phyloP scores from a whole-genome alignment of 2,113 vertebrate species.

The Rhodinocichla rosea region DNA sequence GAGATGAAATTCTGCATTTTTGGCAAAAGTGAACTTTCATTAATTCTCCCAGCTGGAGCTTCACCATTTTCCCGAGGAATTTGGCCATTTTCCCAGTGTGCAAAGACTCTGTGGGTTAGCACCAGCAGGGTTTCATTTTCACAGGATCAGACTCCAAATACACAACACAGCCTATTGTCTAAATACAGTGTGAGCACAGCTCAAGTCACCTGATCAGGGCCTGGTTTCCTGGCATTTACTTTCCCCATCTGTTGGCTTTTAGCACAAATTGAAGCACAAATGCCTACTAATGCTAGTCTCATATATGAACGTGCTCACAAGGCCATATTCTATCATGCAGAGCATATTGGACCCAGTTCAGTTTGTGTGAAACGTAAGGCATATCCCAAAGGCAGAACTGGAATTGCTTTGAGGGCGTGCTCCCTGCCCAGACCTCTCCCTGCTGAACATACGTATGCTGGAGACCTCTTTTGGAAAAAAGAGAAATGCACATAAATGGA shows the following conservation, averaged over 20 bases:
- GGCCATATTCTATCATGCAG: constrained; percentile 10
- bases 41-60: constrained; percentile 56
- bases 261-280: not conserved
- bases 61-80: constrained; percentile 61
- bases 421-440: constrained; percentile 1
- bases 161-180: constrained; percentile 20
- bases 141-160: constrained; percentile 45
- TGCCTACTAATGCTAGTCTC: constrained; percentile 22
- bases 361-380: not conserved
- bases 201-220: constrained; percentile 37
- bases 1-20: constrained; percentile 26
- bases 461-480: not conserved
- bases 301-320: constrained; percentile 14
- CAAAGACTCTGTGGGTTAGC: constrained; percentile 52
- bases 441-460: not conserved
- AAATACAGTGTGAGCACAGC: constrained; percentile 32
- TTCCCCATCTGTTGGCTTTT: constrained; percentile 61
- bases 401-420: not conserved
- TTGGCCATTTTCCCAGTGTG: constrained; percentile 57
- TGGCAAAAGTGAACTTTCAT: constrained; percentile 60
- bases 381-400: constrained; percentile 5
- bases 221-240: constrained; percentile 46
- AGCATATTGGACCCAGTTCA: not conserved
- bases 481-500: not conserved
- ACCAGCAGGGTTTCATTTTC: constrained; percentile 62